These are phyloP conservation scores for Pantherophis alleghaniensis DNA, from an alignment of 2,797 vertebrate species.

Conservation along the genomic window DNA sequence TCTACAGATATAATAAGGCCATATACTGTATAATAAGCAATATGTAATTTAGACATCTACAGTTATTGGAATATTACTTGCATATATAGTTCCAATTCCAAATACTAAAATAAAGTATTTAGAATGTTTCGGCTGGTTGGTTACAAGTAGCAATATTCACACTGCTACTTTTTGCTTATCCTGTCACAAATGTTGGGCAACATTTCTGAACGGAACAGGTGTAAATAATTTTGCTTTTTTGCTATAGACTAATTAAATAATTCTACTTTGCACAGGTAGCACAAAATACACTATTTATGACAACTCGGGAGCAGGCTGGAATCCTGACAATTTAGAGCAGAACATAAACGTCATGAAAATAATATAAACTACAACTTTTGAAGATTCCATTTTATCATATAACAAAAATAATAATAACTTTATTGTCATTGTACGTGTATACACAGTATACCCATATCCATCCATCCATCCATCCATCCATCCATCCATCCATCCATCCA, in stretches of 20 bases:
- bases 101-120: too few species aligned
- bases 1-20: too few species aligned
- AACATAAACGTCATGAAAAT: background rate
- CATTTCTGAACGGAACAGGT: conserved; percentile 11
- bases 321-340: background rate
- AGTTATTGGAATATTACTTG: too few species aligned
- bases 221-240: background rate
- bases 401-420: too few species aligned
- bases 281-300: background rate
- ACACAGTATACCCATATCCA: too few species aligned
- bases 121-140: background rate
- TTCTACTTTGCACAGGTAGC: background rate
- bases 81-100: too few species aligned
- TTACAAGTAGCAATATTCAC: background rate
- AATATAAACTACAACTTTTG: background rate
- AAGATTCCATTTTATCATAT: background rate
- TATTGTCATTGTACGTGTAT: too few species aligned
- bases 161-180: accelerated
- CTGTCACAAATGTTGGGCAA: conserved; percentile 4
- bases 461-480: background rate
- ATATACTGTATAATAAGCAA: too few species aligned
- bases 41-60: too few species aligned
- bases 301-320: too few species aligned
- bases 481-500: too few species aligned
- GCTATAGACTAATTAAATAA: conserved; percentile 4